phyloP scores from a whole-genome alignment of 1,140 invertebrate species.

The Lepidostoma basale region DNA sequence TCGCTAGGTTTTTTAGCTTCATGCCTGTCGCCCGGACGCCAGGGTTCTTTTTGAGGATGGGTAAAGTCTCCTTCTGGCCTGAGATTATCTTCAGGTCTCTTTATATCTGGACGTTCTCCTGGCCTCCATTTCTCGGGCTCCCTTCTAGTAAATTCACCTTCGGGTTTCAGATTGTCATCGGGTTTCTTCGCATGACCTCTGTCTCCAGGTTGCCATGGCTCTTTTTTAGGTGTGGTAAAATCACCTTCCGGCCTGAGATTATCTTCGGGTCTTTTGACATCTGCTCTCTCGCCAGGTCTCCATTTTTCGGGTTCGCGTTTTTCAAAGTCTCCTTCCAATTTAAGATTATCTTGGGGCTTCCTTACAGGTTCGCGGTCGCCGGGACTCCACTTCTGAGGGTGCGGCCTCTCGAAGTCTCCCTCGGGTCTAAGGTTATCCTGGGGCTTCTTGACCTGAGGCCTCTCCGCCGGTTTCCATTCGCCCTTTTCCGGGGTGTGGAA shows the following conservation, averaged over 20 bases:
- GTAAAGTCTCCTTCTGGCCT: constrained; percentile 66
- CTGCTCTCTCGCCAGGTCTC: constrained; percentile 53
- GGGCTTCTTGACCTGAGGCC: constrained; percentile 60
- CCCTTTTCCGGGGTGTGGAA: constrained; percentile 61
- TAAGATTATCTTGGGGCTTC: constrained; percentile 65
- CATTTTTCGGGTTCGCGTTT: constrained; percentile 56
- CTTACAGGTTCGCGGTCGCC: constrained; percentile 63
- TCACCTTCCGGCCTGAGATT: constrained; percentile 63
- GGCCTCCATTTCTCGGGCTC: constrained; percentile 55
- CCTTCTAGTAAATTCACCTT: constrained; percentile 59
- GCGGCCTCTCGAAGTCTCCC: constrained; percentile 64
- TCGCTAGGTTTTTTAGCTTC: constrained; percentile 57
- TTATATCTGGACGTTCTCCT: constrained; percentile 58
- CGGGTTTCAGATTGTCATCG: constrained; percentile 57
- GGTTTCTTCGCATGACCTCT: constrained; percentile 50
- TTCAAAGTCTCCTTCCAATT: constrained; percentile 64
- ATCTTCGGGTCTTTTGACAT: constrained; percentile 58
- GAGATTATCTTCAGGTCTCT: constrained; percentile 65
- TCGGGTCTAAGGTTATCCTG: constrained; percentile 63
- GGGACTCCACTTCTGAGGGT: constrained; percentile 57
- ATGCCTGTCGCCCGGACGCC: constrained; percentile 51
- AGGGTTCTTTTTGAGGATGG: constrained; percentile 50
- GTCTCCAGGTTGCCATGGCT: constrained; percentile 51
- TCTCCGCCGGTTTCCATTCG: constrained; percentile 63
- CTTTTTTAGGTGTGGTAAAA: constrained; percentile 58